Base-by-base conservation (phyloP, 2,888 invertebrate species). In the Doris montereyensis region DNA sequence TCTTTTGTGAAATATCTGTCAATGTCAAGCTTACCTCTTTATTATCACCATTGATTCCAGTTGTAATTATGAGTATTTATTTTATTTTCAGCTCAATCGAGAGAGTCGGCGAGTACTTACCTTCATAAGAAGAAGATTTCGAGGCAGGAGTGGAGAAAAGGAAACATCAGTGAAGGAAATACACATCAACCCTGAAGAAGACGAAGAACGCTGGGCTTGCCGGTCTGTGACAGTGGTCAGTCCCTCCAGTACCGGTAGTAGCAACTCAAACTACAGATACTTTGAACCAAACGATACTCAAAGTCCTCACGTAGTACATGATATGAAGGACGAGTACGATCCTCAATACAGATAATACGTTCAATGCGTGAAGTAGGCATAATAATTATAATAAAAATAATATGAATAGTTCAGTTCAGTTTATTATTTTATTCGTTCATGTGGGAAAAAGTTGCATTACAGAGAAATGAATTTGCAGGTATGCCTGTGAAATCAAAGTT, bases 121-220 rank as follows among this genome's bases (percentile, higher is more conserved):
- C n/a, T 62, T 41, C 30, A 3, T 82, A 2, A 76, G 65, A 52
- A 65, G 74, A 10, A 78, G 78, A 71, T 41, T 78, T 28, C 60
- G 34, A 26, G 70, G 60, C 1, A 32, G 74, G 21, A 58, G 74
- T 2, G 77, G 78, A 3, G 57, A 57, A 1, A 76, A 62, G 5
- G 75, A 73, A 34, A 82, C 80, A 0, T 67, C 78, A 17, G 82
- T 80, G n/a, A 78, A 82, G 71, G 79, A 80, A 68, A 80, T 82
- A n/a, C 67, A 77, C 34, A 80, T 82, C 17, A 8, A 21, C 13
- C 82, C 82, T 17, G 80, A 79, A 17, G 65, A 67, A 1, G 70
- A 71, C 13, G 71, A 81, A 17, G 71, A 76, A 8, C 35, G 24
- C 28, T 82, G 82, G 82, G 82, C 82, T 1, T 21, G 52, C 13